These are phyloP conservation scores for Eurystomus gularis DNA, from an alignment of 2,113 vertebrate species.

Conservation along the genomic window DNA sequence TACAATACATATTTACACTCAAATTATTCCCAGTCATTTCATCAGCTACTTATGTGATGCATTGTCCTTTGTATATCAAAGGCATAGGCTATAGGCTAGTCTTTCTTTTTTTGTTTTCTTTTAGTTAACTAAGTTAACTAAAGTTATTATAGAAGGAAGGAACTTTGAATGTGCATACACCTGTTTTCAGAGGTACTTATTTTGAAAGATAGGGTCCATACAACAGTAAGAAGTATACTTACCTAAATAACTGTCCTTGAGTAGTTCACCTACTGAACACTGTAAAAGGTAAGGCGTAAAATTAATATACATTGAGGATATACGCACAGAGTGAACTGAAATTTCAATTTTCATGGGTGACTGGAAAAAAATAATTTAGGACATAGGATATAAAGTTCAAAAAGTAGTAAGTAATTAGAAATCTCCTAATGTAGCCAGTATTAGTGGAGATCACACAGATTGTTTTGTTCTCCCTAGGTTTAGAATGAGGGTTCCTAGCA, in stretches of 20 bases:
- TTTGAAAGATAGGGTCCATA: not conserved
- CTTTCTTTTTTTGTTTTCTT: not conserved
- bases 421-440: not conserved
- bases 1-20: not conserved
- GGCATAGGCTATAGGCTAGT: not conserved
- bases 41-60: not conserved
- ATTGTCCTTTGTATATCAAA: not conserved
- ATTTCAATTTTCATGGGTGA: not conserved
- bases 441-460: not conserved
- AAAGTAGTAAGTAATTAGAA: not conserved
- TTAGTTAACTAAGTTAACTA: not conserved
- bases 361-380: not conserved
- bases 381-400: not conserved
- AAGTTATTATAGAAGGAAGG: too few relatives aligned
- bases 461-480: not conserved
- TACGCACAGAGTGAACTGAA: not conserved
- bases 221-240: not conserved
- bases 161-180: not conserved
- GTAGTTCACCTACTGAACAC: not conserved
- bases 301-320: not conserved
- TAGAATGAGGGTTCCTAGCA: not conserved
- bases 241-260: not conserved
- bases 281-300: not conserved
- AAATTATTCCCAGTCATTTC: not conserved
- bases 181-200: not conserved